phyloP scores from a whole-genome alignment of 1,140 invertebrate genomes.

The Drosophila albomicans region DNA sequence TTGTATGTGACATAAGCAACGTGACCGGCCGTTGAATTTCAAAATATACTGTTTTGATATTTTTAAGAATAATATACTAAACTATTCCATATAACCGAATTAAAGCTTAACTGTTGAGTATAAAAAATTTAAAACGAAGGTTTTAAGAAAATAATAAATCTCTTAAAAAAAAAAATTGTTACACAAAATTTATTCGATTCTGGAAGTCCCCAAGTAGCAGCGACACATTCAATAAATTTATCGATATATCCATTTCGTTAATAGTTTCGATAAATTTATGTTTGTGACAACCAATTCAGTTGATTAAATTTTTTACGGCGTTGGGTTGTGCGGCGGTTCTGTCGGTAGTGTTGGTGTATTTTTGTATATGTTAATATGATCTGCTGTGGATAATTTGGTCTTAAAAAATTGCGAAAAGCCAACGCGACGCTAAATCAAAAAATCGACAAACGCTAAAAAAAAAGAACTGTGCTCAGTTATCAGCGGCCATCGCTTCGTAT shows the following conservation, averaged over 20 bases:
- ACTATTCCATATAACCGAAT: not conserved
- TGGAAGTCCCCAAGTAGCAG: not conserved
- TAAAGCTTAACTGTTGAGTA: not conserved
- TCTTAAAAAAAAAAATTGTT: too few relatives aligned
- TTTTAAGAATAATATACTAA: not conserved
- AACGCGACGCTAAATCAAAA: conserved; percentile 13
- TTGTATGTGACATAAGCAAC: conserved; percentile 38
- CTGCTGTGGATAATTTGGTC: conserved; percentile 9
- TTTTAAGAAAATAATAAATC: too few relatives aligned
- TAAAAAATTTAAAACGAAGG: too few relatives aligned
- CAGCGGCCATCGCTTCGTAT: not conserved
- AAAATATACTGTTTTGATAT: not conserved
- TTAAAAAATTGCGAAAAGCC: conserved; percentile 16
- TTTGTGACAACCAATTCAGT: conserved; percentile 49
- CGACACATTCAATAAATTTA: not conserved
- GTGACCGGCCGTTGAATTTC: not conserved
- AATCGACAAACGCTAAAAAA: not conserved
- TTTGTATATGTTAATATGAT: conserved; percentile 13
- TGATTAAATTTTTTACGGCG: conserved; percentile 40
- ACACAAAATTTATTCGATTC: too few relatives aligned
- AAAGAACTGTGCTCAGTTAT: conserved; percentile 20
- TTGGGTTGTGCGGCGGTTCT: conserved; percentile 10
- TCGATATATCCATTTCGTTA: conserved; percentile 13
- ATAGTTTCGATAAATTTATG: conserved; percentile 28
- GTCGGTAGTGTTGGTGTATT: conserved; percentile 15